Base-by-base conservation (phyloP, 2,888 invertebrate species). In the Pemphredon lugubris region DNA sequence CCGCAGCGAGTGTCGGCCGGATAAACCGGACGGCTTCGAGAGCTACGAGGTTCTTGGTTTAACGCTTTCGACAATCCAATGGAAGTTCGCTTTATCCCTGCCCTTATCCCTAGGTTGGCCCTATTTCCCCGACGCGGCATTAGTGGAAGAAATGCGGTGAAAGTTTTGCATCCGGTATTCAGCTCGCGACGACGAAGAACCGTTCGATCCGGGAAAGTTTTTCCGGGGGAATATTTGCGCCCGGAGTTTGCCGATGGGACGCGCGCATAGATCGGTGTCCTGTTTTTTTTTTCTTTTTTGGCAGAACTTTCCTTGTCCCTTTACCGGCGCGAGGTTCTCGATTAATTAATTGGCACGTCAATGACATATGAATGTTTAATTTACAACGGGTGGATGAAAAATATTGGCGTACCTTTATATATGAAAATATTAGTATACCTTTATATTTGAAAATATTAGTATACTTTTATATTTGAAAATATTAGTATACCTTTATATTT, bases 151-250 rank as follows among this genome's bases (percentile, higher is more conserved):
- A 80, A 80, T 77, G 77, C 73, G 67, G 73, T 53, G 70, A 80
- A 78, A 78, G 77, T 78, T 78, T 60, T 59, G 74, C 78, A 80
- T 80, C 68, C 64, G 67, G 73, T 68, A 80, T 77, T 77, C 79
- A 69, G 37, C 55, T 21, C 63, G 55, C 68, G 42, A 53, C 40
- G 47, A 32, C 23, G 34, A 61, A 67, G 64, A 58, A 70, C 77
- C 59, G 70, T 79, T 79, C 69, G 64, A 63, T 53, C 60, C 67
- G 39, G 47, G n/a, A 4, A 69, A 45, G 32, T 71, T 73, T 55
- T 50, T 50, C 63, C 34, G n/a, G 40, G 18, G 2, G 69, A 67
- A 64, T 63, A 73, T 73, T 67, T 47, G 67, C 54, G 55, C 42
- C n/a, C 45, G 55, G 20, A 50, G 57, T 69, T 76, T 42, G 55